Evolutionary conservation across 2,113 vertebrate genomes (phyloP).

Genomic region (Rhizomys pruinosus): DNA sequence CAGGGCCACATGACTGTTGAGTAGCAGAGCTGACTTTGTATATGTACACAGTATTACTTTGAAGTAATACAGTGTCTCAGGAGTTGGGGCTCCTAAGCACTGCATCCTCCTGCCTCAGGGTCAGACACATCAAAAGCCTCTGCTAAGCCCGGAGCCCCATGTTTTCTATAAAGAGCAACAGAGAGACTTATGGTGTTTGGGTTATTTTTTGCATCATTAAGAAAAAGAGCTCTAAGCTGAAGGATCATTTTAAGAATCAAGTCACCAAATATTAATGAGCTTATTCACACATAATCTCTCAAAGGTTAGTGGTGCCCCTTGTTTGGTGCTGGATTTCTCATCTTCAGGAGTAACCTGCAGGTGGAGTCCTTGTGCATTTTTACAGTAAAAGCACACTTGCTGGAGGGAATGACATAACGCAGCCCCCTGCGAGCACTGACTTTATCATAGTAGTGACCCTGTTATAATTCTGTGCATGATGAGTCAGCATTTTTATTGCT

Average conservation of each 20-base stretch:
- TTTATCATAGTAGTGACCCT: background rate
- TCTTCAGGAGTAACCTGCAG: background rate
- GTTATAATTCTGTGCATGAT: background rate
- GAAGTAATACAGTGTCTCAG: background rate
- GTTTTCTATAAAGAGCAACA: background rate
- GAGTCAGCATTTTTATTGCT: background rate
- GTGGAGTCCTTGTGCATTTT: background rate
- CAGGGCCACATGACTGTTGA: background rate
- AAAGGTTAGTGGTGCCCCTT: conserved; percentile 15
- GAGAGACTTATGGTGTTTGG: background rate
- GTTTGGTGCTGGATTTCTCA: conserved; percentile 22
- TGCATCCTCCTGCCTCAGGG: background rate
- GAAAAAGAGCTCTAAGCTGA: conserved; percentile 50
- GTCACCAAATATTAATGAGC: conserved; percentile 57
- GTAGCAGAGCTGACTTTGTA: background rate
- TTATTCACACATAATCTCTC: conserved; percentile 49
- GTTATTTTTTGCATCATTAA: conserved; percentile 55
- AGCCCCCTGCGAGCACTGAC: background rate
- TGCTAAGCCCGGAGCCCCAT: background rate
- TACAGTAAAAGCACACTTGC: background rate
- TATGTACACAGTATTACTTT: too few species aligned
- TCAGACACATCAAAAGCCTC: background rate
- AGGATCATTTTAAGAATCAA: conserved; percentile 60
- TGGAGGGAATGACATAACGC: background rate
- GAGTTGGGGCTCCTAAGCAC: background rate